phyloP scores from a whole-genome alignment of 1,140 invertebrate genomes.

The Heliconius eleuchia region DNA sequence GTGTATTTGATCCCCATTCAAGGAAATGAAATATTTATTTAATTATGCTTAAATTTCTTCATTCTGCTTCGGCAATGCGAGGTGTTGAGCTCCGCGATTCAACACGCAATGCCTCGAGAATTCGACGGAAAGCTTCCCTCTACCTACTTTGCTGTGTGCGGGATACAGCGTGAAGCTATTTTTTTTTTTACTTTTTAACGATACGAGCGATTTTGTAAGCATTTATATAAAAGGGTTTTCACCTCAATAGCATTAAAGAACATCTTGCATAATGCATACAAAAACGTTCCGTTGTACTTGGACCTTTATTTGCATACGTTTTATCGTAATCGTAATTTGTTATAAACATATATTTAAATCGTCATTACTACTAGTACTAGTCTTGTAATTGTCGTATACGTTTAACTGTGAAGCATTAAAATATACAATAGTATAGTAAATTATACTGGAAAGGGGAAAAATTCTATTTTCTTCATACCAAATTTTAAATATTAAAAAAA shows the following conservation, averaged over 20 bases:
- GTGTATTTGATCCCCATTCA: too few relatives aligned
- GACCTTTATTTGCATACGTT: slow-evolving; percentile 17
- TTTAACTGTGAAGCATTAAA: neutral
- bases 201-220: neutral
- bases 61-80: too few relatives aligned
- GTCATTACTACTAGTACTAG: neutral
- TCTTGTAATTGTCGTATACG: neutral
- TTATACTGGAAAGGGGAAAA: neutral
- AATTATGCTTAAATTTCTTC: too few relatives aligned
- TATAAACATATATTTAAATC: slow-evolving; percentile 31
- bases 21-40: too few relatives aligned
- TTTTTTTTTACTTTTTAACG: too few relatives aligned
- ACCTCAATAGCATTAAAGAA: neutral
- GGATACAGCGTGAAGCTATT: too few relatives aligned
- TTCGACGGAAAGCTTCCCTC: too few relatives aligned
- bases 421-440: neutral
- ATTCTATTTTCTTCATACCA: too few relatives aligned
- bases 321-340: slow-evolving; percentile 21
- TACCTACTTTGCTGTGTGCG: too few relatives aligned
- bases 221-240: neutral
- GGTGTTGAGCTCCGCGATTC: too few relatives aligned
- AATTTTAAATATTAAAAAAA: too few relatives aligned
- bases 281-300: slow-evolving; percentile 28
- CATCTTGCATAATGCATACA: slow-evolving; percentile 21
- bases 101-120: too few relatives aligned